Base-by-base conservation (phyloP, 2,113 vertebrate genomes). In the Centropus bengalensis region DNA sequence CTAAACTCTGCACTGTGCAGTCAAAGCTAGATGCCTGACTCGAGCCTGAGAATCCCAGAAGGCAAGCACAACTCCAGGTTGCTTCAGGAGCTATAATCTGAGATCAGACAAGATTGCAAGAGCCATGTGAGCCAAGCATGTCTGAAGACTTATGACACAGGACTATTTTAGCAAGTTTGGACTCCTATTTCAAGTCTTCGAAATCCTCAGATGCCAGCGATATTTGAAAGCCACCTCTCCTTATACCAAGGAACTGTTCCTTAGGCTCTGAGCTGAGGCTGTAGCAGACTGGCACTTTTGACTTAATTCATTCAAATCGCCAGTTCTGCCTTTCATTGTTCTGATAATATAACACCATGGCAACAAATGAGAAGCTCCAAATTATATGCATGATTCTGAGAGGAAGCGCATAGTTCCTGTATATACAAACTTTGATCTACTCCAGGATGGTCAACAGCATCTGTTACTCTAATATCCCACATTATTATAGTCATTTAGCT, bases 391-490 rank as follows among this genome's bases (percentile, higher is more conserved):
- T 60, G 90, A 62, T 88, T 91, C 74, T n/a, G 59, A 92, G 78
- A 86, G 95, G 89, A 96, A 95, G 83, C 70, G 38, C 92, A 89
- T 2, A 55, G 91, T 86, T 93, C 90, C 91, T 71, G 74, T 42
- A 91, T 74, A 47, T 30, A 92, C 68, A 91, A 45, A 83, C 79
- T 93, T 88, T 86, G 70, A 92, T 93, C 83, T 91, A 60, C 93
- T 86, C 54, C 93, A 93, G 59, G 73, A 93, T 70, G 73, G 92
- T 75, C 95, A 94, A 70, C 77, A 92, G 93, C 90, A 93, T 92
- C 94, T 94, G 38, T 83, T 94, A 83, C 79, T 74, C 63, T 82
- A 94, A 96, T 84, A 95, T 18, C 14, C 79, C 70, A 69, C 38
- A 40, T 95, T 70, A 96, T 92, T 95, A 95, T 0, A 80, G 69